Conservation (phyloP, 2,797 vertebrate genomes). For the Oreortyx pictus region DNA sequence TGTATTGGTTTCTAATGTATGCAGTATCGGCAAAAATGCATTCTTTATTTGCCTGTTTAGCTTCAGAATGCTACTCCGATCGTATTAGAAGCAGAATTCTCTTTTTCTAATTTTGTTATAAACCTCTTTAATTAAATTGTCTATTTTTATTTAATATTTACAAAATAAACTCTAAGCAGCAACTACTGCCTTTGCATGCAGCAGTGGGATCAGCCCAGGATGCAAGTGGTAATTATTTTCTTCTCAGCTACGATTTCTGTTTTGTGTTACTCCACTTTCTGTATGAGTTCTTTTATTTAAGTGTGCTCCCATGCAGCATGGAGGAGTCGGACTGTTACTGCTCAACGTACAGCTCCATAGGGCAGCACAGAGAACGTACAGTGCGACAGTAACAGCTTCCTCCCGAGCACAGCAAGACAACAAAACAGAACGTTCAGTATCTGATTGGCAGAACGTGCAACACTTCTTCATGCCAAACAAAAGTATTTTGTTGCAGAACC, state of each 20-base stretch:
- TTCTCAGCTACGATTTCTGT: background rate
- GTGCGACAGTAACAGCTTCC: background rate
- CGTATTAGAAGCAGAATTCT: background rate
- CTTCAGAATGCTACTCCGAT: background rate
- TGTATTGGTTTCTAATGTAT: background rate
- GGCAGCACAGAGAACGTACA: background rate
- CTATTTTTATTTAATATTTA: background rate
- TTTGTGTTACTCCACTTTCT: background rate
- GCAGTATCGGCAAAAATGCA: background rate
- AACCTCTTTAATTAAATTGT: background rate
- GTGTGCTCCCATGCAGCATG: background rate
- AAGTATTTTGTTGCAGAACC: background rate
- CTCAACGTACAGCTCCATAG: background rate
- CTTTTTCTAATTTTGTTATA: background rate
- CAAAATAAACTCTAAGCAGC: background rate
- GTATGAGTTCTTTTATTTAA: background rate
- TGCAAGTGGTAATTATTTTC: background rate
- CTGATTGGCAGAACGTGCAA: background rate
- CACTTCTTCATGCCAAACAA: background rate
- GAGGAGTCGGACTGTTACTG: background rate
- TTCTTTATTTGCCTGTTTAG: background rate
- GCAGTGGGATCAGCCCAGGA: accelerated
- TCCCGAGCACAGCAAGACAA: background rate
- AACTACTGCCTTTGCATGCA: background rate
- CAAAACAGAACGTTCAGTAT: background rate